Conservation (phyloP, 2,888 invertebrate genomes). For the Galerucella calmariensis region DNA sequence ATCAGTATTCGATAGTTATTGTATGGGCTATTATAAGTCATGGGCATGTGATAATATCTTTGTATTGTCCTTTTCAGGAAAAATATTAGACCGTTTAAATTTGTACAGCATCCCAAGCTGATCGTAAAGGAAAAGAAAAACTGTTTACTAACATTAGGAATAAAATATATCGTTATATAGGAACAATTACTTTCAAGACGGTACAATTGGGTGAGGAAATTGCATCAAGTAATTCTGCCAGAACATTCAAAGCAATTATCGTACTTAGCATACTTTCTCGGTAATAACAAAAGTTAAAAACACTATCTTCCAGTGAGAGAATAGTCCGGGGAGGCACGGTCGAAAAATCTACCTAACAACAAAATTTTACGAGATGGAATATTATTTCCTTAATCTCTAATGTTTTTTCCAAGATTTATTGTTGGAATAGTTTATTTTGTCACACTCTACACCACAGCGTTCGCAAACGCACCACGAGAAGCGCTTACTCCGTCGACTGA, state of each 20-base stretch:
- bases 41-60: constrained; percentile 55
- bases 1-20: constrained; percentile 55
- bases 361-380: too few relatives aligned
- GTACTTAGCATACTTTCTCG: constrained; percentile 21
- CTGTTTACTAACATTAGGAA: too few relatives aligned
- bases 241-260: constrained; percentile 28
- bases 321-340: too few relatives aligned
- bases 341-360: too few relatives aligned
- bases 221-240: constrained; percentile 15
- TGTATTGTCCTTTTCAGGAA: constrained; percentile 50
- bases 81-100: background rate
- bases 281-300: constrained; percentile 30
- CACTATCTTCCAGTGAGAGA: constrained; percentile 13
- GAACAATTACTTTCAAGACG: constrained; percentile 13
- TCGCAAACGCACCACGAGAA: too few relatives aligned
- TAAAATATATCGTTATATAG: too few relatives aligned
- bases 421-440: too few relatives aligned
- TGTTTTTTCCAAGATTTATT: too few relatives aligned
- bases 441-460: too few relatives aligned
- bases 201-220: constrained; percentile 5
- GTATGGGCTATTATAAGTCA: constrained; percentile 57
- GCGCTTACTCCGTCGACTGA: too few relatives aligned
- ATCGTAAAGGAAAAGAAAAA: too few relatives aligned
- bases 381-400: too few relatives aligned
- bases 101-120: background rate